Base-by-base conservation (phyloP, 2,113 vertebrate genomes). In the Mixornis gularis region DNA sequence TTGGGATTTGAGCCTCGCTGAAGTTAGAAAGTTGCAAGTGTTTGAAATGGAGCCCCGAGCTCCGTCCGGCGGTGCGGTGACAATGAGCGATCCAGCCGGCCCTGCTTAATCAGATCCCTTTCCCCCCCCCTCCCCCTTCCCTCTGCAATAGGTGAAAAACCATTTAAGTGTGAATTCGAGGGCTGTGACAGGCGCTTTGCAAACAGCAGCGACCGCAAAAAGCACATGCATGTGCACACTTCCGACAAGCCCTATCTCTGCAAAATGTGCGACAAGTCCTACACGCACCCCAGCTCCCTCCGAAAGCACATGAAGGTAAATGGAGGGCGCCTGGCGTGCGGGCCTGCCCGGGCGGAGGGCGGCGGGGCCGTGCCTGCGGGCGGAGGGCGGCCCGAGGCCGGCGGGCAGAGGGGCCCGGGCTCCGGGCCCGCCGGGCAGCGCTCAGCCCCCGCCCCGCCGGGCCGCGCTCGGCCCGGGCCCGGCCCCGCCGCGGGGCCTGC, bases 181-280 rank as follows among this genome's bases (percentile, higher is more conserved):
- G 99, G 99, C 97, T 99, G 99, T 97, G 99, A 99, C 98, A 98
- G 99, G 95, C 98, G 99, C 79, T 99, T 99, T 97, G 99, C 99
- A 95, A 99, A 99, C 97, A 99, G 99, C 98, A 99, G 99, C 92
- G 99, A 99, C 95, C 99, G 99, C 96, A 99, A 99, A 98, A 99
- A 99, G 98, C 99, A 99, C 98, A 99, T 99, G 99, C 99, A 99
- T 97, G 99, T 99, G 96, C 99, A 99, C 96, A 99, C 99, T 87
- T 99, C 99, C 80, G 99, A 99, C 97, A 99, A 99, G 94, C 99
- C 99, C 48, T 99, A 99, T 97, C 98, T 99, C 66, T 99, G 99
- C 98, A 99, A 99, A 98, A 99, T 99, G 99, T 99, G 99, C 94
- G 99, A 99, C 98, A 99, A 99, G 98, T 99, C 99, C 72, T 99